Evolutionary conservation across 2,888 invertebrate species (phyloP), one percentile per base, ranked within the genome.

Genomic region (Nemotelus pantherinus): DNA sequence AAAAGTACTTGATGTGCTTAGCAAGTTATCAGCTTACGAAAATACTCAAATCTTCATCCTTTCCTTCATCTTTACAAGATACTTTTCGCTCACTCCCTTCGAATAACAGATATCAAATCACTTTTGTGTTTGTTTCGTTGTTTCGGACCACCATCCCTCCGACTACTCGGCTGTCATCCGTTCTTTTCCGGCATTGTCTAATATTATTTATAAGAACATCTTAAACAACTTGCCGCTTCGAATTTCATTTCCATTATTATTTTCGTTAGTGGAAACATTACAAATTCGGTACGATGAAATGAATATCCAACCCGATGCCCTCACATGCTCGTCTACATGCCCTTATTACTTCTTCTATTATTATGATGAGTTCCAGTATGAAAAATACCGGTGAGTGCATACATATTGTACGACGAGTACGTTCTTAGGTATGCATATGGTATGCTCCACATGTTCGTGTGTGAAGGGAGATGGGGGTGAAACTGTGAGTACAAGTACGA

Each of bases 171-270:
- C 55, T 6, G 41, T 70, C 55, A n/a, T 58, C 60, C 25, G 9
- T 25, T 53, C 72, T 45, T 39, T 41, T 72, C 47, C 47, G 44
- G 58, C 43, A 55, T 70, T 70, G 70, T 55, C 43, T 70, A 70
- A 70, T 70, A 70, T 50, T 70, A 70, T 70, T 70, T 70, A 50
- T 55, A 74, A 74, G 74, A 60, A 74, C 60, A 74, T 74, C 75
- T 70, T 60, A 75, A 68, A 78, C 78, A 74, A 68, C 55, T 57
- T 57, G 71, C 63, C 76, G 77, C 65, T 70, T 79, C 79, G 58
- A 76, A 63, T 79, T 79, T 79, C 79, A 74, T 77, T 79, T 79
- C 74, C 79, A 79, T 79, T 77, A 79, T 77, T 77, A 79, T 77
- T 65, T 77, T 77, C 72, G 58, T 77, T 74, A 50, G 48, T 74